Conservation (phyloP, 2,797 vertebrate genomes). For the Tapera naevia region DNA sequence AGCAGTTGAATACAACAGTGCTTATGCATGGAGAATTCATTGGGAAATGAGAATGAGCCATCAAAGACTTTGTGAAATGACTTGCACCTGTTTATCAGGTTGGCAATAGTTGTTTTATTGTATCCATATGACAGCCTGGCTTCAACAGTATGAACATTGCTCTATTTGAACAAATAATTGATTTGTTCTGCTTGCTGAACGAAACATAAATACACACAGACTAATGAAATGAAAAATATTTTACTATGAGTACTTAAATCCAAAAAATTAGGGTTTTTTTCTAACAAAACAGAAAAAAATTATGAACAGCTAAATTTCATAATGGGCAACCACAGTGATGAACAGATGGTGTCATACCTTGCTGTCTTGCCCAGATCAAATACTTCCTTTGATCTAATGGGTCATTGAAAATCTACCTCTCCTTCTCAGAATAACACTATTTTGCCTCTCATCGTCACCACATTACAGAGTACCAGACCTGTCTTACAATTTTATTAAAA, state of each 20-base stretch:
- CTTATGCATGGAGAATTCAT: not conserved
- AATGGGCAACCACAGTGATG: not conserved
- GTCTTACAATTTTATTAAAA: not conserved
- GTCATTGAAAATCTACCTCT: not conserved
- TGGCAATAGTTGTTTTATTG: not conserved
- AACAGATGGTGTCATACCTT: slow-evolving; percentile 28
- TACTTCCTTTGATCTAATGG: not conserved
- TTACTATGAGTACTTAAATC: not conserved
- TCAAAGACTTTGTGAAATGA: not conserved
- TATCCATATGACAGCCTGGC: not conserved
- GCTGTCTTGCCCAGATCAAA: not conserved
- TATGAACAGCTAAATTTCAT: not conserved
- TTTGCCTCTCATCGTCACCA: fast-evolving
- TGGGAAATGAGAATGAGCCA: not conserved
- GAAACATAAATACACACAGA: not conserved
- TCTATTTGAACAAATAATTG: not conserved
- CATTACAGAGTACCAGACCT: not conserved
- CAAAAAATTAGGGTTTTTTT: fast-evolving
- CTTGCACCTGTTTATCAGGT: not conserved
- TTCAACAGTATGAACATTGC: not conserved
- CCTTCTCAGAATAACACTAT: not conserved
- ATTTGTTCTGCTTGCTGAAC: not conserved
- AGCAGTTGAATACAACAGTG: not conserved
- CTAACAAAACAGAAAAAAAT: not conserved
- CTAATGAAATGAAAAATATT: not conserved